A percentile compares a stretch with the other conserved stretches of the same genome.
Evolutionary conservation across 30 jellyfish, hydroid and myxozoan species (phyloP).

Genomic region (Chrysaora quinquecirrha): DNA sequence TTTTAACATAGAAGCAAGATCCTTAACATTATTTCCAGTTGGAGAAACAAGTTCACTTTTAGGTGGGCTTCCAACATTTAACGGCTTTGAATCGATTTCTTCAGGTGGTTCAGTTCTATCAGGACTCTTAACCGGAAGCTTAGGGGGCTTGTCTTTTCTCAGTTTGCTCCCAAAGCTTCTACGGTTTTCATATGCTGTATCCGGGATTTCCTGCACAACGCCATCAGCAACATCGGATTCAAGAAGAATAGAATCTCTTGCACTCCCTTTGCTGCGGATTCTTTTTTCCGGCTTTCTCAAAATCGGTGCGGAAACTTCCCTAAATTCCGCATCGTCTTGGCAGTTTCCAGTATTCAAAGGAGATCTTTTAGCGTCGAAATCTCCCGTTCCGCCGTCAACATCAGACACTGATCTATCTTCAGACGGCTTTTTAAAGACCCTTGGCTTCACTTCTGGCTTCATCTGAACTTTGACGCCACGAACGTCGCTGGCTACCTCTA

Average conservation of each 20-base stretch:
- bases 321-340: background rate
- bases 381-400: background rate
- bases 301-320: background rate
- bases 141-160: background rate
- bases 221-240: background rate
- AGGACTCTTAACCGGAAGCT: background rate
- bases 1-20: background rate
- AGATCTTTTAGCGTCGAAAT: background rate
- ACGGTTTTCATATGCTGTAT: too few species aligned
- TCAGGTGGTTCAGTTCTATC: constrained; percentile 1
- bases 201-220: background rate
- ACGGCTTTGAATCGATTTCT: background rate
- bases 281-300: background rate
- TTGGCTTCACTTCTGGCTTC: background rate
- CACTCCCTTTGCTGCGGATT: background rate
- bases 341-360: background rate
- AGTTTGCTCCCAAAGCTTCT: background rate
- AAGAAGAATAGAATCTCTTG: background rate
- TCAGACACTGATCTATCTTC: background rate
- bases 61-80: background rate
- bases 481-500: background rate
- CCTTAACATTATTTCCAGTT: constrained; percentile 3
- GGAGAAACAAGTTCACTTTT: background rate
- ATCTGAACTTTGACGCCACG: background rate
- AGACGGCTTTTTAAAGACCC: constrained; percentile 2